Base-by-base conservation (phyloP, 2,888 invertebrate genomes). In the Himalopsyche anomala region DNA sequence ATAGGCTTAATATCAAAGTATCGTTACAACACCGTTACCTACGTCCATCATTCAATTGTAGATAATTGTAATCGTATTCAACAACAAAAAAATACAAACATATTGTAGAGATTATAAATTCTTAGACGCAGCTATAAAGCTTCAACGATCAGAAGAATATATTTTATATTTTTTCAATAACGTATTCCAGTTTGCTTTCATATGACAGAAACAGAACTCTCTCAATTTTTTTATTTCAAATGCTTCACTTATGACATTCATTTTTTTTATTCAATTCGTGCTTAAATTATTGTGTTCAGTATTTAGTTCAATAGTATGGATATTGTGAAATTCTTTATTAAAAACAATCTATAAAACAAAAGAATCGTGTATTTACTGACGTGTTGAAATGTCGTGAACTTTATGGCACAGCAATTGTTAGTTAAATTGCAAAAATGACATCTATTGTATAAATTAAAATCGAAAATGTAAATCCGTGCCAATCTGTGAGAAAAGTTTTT, bases 401-500 rank as follows among this genome's bases (percentile, higher is more conserved):
- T 62, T 62, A 62, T 62, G 19, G 19, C 62, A 62, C 19, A 19
- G 19, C 62, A 62, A 62, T 62, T 62, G 62, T 62, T 11, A 62
- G 62, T 19, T 11, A 11, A 2, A 8, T 62, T 62, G 62, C 62
- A 62, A 62, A 62, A 62, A 62, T 62, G n/a, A 19, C 6, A n/a
- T 62, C 62, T 28, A 62, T 62, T 62, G 62, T 62, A 62, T 28
- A 11, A n/a, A 56, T 6, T 62, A 28, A 19, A 19, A 11, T 62
- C 11, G 28, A 19, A 62, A 51, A 4, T 4, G 15, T 62, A 19
- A 28, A 62, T 19, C 8, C 62, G 62, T 62, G 62, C 62, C 19
- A 62, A 62, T 19, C 28, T 62, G 8, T 62, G 62, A 62, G 62
- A 19, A 62, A 62, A 62, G 56, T 62, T 62, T n/a, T 17, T 62